Base-by-base conservation (phyloP, 2,797 vertebrate species). In the Acanthurus tractus region DNA sequence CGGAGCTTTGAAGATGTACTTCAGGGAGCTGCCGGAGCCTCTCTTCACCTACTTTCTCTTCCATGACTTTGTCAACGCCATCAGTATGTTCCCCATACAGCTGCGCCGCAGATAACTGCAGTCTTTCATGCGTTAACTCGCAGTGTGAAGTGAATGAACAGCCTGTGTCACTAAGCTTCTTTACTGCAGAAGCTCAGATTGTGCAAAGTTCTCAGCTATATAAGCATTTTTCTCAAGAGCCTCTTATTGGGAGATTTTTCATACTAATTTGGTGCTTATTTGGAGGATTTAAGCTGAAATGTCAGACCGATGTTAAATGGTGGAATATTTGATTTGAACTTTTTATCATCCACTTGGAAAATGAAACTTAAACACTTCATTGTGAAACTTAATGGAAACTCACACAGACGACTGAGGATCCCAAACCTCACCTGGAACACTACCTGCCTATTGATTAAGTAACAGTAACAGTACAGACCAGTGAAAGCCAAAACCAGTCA, bases 1-100 rank as follows among this genome's bases (percentile, higher is more conserved):
- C 0, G 98, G 98, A 87, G 98, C 98, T 14, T 93, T 99, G 8
- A 99, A 99, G 95, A 99, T 99, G 98, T 98, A 96, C 93, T 99
- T 99, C 94, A 94, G 98, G 90, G 98, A 99, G 93, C 90, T 99
- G 83, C 97, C 98, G 0, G 98, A 99, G 85, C 98, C 98, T 0
- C 96, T 99, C 38, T 99, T 99, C 93, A 98, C 96, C 77, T 98
- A 95, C 86, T 89, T 89, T 57, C 92, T 95, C 84, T 99, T 99
- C 92, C 95, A 97, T 67, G 97, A 99, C 93, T 99, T 99, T 82
- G 95, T 99, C 85, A 95, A 92, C 90, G 96, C 96, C 77, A 98
- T 99, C 88, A 99, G 98, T 99, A 84, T 6, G 92, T 86, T 18
- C 29, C 7, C 2, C 8, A 14, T 1, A 23, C 59, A 22, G 9